Evolutionary conservation across 2,888 invertebrate genomes (phyloP).

Genomic region (Zele albiditarsus): DNA sequence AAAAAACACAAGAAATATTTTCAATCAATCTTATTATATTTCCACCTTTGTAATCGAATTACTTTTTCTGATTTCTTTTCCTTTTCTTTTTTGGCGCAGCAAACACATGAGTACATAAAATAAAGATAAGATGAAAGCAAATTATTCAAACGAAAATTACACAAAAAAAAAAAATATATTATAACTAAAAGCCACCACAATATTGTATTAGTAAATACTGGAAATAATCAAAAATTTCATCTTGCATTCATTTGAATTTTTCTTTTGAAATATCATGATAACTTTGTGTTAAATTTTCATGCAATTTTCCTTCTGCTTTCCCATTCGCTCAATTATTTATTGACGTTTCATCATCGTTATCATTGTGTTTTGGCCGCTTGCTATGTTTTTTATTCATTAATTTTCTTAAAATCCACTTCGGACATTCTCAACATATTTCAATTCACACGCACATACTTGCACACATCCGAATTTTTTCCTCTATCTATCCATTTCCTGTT

Average conservation of each 20-base stretch:
- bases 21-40: not conserved
- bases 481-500: not conserved
- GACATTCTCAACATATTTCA: not conserved
- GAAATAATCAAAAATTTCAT: too few species aligned
- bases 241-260: not conserved
- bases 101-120: too few species aligned
- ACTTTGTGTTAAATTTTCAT: not conserved
- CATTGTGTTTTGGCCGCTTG: constrained; percentile 8
- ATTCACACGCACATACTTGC: not conserved
- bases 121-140: too few species aligned
- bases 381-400: not conserved
- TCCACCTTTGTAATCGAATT: not conserved
- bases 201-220: too few species aligned
- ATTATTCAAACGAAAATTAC: too few species aligned
- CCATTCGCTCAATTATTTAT: not conserved
- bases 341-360: not conserved
- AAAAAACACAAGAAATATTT: not conserved
- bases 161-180: too few species aligned
- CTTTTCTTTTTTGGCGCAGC: not conserved
- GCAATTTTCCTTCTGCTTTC: not conserved
- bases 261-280: not conserved
- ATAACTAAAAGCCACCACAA: too few species aligned
- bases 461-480: not conserved
- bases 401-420: not conserved
- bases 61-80: constrained; percentile 40